These are phyloP conservation scores for Paracentrotus lividus DNA, from an alignment of 53 echinoderm and acorn worm genomes.

Conservation along the genomic window DNA sequence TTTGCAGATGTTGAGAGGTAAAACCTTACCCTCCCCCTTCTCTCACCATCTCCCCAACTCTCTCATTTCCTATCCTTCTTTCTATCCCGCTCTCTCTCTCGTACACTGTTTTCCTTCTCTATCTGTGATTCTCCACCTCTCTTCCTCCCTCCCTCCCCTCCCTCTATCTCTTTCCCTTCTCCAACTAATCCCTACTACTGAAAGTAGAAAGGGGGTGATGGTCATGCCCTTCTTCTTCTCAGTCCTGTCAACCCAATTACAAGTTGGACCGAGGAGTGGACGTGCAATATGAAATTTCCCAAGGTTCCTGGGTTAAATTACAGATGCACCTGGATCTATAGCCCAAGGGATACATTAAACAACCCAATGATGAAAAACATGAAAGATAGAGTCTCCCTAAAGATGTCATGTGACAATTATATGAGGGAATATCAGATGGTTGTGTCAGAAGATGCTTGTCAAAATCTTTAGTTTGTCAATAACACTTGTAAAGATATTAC, in stretches of 20 bases:
- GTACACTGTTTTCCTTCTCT: no score
- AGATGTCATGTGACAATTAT: slow-evolving; percentile 6
- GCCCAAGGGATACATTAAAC: slow-evolving; percentile 38
- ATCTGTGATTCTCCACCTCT: no score
- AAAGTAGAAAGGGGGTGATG: not conserved
- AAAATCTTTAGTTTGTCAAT: not conserved
- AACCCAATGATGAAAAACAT: slow-evolving; percentile 16
- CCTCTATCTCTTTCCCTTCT: not conserved
- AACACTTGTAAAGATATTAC: no score
- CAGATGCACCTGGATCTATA: not conserved
- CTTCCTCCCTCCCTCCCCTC: no score
- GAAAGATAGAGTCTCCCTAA: slow-evolving; percentile 12
- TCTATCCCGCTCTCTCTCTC: no score
- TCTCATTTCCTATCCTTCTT: not conserved
- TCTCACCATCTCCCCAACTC: no score
- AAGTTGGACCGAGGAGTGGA: not conserved
- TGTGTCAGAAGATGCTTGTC: not conserved
- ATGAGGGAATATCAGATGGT: not conserved
- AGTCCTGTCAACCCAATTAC: slow-evolving; percentile 1
- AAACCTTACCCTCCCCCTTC: no score
- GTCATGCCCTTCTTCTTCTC: not conserved
- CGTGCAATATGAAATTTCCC: slow-evolving; percentile 31
- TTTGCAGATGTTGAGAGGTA: no score
- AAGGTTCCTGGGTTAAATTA: slow-evolving; percentile 46
- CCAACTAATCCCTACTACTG: not conserved